Conservation (phyloP, 2,888 invertebrate species). For the Drosophila conformis region DNA sequence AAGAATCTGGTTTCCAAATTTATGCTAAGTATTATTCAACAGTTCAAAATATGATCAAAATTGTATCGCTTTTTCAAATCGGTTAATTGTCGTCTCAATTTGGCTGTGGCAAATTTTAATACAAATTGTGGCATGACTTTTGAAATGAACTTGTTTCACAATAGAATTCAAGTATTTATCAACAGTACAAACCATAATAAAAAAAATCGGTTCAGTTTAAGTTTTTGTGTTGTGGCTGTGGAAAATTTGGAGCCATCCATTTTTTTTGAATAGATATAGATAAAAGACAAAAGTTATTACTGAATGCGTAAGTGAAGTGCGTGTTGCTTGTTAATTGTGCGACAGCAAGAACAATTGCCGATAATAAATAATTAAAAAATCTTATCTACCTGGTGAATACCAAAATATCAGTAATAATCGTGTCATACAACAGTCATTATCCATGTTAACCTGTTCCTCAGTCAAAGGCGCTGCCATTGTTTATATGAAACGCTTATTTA, state of each 20-base stretch:
- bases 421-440: slow-evolving; percentile 34
- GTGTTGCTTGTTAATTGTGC: slow-evolving; percentile 3
- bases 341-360: background rate
- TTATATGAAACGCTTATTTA: slow-evolving; percentile 48
- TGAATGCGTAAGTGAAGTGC: slow-evolving; percentile 28
- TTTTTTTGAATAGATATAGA: background rate
- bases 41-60: background rate
- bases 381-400: slow-evolving; percentile 51
- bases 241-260: background rate
- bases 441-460: slow-evolving; percentile 35
- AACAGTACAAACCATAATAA: background rate
- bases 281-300: slow-evolving; percentile 1
- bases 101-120: no score
- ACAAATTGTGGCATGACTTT: background rate
- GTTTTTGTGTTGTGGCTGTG: background rate
- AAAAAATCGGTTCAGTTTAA: background rate
- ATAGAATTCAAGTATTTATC: background rate
- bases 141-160: background rate
- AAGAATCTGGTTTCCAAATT: background rate
- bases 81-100: background rate
- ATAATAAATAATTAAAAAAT: slow-evolving; percentile 67
- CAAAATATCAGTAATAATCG: slow-evolving; percentile 32
- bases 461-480: slow-evolving; percentile 15
- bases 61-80: background rate
- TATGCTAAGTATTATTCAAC: background rate